Evolutionary conservation across 2,113 vertebrate genomes (phyloP).

Genomic region (Zapornia atra): DNA sequence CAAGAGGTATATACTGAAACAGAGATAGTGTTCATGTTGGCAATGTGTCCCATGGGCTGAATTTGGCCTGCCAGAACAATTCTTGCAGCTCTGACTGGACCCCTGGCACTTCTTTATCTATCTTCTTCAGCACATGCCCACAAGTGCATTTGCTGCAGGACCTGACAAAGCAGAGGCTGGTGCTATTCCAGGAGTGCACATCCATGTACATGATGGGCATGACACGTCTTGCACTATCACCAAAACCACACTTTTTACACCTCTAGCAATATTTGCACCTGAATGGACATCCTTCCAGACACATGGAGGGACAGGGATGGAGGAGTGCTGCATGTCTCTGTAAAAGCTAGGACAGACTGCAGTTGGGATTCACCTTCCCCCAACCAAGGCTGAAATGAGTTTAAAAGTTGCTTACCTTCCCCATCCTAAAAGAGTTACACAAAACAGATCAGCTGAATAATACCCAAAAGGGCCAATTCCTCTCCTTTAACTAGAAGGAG

Average conservation of each 20-base stretch:
- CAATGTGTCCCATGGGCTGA: neutral
- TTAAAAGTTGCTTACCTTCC: neutral
- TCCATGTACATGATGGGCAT: rapidly evolving
- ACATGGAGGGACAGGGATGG: neutral
- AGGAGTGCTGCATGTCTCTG: neutral
- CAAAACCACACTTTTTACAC: neutral
- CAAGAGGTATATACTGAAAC: neutral
- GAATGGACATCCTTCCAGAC: neutral
- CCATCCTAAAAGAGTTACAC: neutral
- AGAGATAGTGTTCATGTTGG: rapidly evolving
- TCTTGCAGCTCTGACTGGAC: neutral
- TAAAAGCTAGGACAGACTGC: neutral
- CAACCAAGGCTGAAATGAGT: neutral
- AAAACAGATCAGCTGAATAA: neutral
- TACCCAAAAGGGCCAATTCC: neutral
- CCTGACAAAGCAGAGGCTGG: too few relatives aligned
- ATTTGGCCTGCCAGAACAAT: neutral
- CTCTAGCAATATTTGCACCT: too few relatives aligned
- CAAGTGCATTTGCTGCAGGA: neutral
- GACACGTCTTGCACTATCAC: rapidly evolving
- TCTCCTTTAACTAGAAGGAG: neutral
- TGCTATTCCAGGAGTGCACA: too few relatives aligned
- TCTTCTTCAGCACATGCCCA: neutral
- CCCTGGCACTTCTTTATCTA: neutral
- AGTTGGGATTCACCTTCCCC: neutral